Evolutionary conservation across 2,888 invertebrate genomes (phyloP), one percentile per base, ranked within the genome.

Genomic region (Dorcus parallelipipedus): DNA sequence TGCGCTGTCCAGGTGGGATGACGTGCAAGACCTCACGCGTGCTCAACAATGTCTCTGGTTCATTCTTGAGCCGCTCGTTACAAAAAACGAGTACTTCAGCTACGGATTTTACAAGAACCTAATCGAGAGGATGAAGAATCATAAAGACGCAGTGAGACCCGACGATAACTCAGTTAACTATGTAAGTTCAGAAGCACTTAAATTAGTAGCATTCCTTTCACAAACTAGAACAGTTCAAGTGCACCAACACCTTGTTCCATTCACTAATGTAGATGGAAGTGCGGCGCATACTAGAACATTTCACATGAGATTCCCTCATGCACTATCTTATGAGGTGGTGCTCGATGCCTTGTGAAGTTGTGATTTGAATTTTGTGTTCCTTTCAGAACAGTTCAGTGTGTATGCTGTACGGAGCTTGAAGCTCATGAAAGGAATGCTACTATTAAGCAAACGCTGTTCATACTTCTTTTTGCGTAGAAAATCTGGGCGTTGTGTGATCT

Each of bases 401-500:
- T n/a, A n/a, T n/a, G n/a, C n/a, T n/a, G n/a, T n/a, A n/a, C n/a
- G n/a, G n/a, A n/a, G n/a, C n/a, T n/a, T n/a, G n/a, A n/a, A n/a
- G n/a, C n/a, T n/a, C n/a, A n/a, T n/a, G n/a, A n/a, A n/a, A n/a
- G n/a, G n/a, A n/a, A n/a, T n/a, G n/a, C n/a, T n/a, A n/a, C n/a
- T n/a, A n/a, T n/a, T 58, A 58, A 52, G 33, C 17, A 49, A 20
- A n/a, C 20, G 40, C 6, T 17, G 17, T 52, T 3, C 10, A 52
- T 6, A 20, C 17, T 14, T 41, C 3, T 50, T n/a, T 55, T 57
- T 57, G 54, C 69, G 54, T 78, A 97, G 95, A 97, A 95, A 91
- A 80, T 98, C 76, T 98, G 97, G 91, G 93, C 97, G 33, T 87
- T 95, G 54, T 97, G 97, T 82, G 98, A 98, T 83, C 82, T 98